Base-by-base conservation (phyloP, 2,888 invertebrate species). In the Macroteleia sp. region DNA sequence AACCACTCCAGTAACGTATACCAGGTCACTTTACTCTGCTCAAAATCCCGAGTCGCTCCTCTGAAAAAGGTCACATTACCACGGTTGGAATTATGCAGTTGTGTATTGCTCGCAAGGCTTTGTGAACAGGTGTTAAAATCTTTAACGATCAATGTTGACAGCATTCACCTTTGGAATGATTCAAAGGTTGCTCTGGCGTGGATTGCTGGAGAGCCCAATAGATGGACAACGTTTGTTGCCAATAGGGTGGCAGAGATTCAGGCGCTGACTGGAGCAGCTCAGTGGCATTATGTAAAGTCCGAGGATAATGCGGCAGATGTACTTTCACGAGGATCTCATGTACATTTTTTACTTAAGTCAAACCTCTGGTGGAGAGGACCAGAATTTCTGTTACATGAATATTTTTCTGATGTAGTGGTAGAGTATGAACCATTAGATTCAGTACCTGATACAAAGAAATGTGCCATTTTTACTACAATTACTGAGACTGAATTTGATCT, bases 141-240 rank as follows among this genome's bases (percentile, higher is more conserved):
- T 10, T 42, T 42, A 22, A 12, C 42, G 6, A 6, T 42, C 3
- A 1, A 0, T 0, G 12, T 42, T 2, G n/a, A n/a, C 12, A 2
- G 4, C 1, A 22, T 22, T n/a, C 42, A 42, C 22, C 10, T 42
- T 4, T 85, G 83, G 82, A 50, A 78, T 1, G 83, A 85, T 41
- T 85, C 82, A 1, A 76, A 48, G n/a, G 77, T 85, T 1, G 66
- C 77, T 0, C 42, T 83, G 14, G 34, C 75, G 10, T 87, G 85
- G 84, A 71, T 85, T 25, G 74, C 57, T 25, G 74, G 69, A 1
- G 59, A 62, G 3, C 61, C 82, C 6, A 54, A 34, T 1, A 2
- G n/a, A n/a, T 42, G 16, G n/a, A 22, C n/a, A 3, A 42, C 42
- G 1, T 42, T 42, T 12, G 56, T 76, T 1, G 79, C 67, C 4